Percentiles rank a stretch among this genome's conserved stretches.
These are phyloP conservation scores for Buceros bicornis DNA, from an alignment of 2,797 vertebrate genomes.

Conservation along the genomic window DNA sequence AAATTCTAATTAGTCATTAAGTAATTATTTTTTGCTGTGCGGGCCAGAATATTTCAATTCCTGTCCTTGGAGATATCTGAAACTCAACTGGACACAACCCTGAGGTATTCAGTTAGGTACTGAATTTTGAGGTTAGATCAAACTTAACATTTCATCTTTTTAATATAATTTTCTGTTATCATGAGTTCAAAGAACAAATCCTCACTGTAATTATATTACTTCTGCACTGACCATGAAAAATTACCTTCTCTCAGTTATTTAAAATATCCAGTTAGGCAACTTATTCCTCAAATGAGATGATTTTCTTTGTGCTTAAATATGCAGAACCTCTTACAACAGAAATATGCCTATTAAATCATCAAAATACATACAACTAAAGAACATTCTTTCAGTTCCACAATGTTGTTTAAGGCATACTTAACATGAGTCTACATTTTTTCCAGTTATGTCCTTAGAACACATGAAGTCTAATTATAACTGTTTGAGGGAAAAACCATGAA, in stretches of 20 bases:
- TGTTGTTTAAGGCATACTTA: not conserved
- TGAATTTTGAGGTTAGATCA: not conserved
- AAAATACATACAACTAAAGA: not conserved
- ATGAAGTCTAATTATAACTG: not conserved
- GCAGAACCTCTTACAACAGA: not conserved
- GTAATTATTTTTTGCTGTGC: accelerated
- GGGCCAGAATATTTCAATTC: not conserved
- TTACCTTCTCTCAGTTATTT: not conserved
- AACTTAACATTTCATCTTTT: not conserved
- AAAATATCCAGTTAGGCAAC: not conserved
- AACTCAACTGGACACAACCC: not conserved
- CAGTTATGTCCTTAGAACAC: not conserved
- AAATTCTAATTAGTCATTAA: not conserved
- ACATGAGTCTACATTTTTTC: not conserved
- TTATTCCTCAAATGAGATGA: not conserved
- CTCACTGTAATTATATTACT: not conserved
- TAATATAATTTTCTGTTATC: not conserved
- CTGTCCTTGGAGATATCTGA: not conserved
- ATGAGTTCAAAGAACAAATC: not conserved
- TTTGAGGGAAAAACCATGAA: not conserved
- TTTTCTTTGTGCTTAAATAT: not conserved
- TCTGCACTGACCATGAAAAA: not conserved
- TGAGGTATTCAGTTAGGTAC: not conserved
- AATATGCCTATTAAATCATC: not conserved
- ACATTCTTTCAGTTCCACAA: not conserved